Conservation (phyloP, 2,888 invertebrate species). For the Philopedon plagiatum region DNA sequence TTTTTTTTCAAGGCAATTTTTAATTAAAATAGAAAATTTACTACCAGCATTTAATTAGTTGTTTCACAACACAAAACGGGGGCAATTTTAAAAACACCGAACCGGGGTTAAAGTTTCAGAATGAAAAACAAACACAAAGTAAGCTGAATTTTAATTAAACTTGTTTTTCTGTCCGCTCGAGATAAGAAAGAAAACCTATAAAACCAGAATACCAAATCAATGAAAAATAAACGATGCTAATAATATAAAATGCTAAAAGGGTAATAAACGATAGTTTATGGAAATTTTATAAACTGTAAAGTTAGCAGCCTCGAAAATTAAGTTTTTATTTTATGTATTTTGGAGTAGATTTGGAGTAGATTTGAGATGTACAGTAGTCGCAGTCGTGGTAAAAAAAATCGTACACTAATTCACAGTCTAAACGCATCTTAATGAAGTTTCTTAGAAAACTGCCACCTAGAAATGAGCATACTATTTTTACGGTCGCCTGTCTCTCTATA, state of each 20-base stretch:
- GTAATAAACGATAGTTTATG: background rate
- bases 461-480: too few species aligned
- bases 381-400: too few species aligned
- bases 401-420: too few species aligned
- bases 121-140: background rate
- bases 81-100: background rate
- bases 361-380: too few species aligned
- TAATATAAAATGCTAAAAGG: background rate
- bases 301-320: background rate
- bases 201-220: background rate
- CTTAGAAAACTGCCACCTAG: too few species aligned
- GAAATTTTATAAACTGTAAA: background rate
- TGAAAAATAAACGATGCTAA: background rate
- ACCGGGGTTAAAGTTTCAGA: background rate
- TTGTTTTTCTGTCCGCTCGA: background rate
- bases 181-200: background rate
- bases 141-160: background rate
- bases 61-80: background rate
- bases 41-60: too few species aligned
- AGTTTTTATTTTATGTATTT: too few species aligned
- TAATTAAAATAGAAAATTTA: too few species aligned
- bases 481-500: too few species aligned
- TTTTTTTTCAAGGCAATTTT: too few species aligned
- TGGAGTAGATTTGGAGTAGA: too few species aligned
- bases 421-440: too few species aligned